phyloP scores from a whole-genome alignment of 2,888 invertebrate genomes.

The Liposcelis brunnea region DNA sequence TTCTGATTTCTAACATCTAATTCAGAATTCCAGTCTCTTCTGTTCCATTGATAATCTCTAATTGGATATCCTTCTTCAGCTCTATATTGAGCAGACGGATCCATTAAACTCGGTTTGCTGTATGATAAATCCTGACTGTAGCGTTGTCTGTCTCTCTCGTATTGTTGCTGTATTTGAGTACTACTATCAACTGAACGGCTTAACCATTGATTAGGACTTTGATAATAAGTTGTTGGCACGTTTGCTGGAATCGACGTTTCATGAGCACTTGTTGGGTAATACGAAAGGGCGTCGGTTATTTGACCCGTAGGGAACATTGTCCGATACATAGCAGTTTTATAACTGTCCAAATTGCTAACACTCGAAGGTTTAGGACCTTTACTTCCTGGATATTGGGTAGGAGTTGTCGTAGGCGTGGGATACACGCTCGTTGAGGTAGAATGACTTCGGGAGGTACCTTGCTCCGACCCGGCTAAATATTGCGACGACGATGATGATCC shows the following conservation, averaged over 20 bases:
- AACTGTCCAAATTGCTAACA: conserved; percentile 41
- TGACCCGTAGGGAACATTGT: conserved; percentile 49
- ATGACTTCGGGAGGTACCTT: conserved; percentile 12
- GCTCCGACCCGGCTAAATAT: conserved; percentile 4
- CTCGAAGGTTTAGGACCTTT: conserved; percentile 16
- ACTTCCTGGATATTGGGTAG: conserved; percentile 2
- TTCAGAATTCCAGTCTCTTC: conserved; percentile 9
- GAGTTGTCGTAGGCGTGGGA: conserved; percentile 6
- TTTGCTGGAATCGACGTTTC: not conserved
- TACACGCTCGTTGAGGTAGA: conserved; percentile 12
- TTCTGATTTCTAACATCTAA: conserved; percentile 11
- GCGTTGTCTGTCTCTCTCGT: not conserved
- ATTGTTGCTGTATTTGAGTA: not conserved
- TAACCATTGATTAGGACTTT: conserved; percentile 6
- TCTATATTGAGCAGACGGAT: conserved; percentile 10
- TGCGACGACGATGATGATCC: conserved; percentile 10
- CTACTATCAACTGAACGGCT: conserved; percentile 8
- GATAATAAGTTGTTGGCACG: too few species aligned
- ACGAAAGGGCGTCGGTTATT: conserved; percentile 63
- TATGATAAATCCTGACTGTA: not conserved
- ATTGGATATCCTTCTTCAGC: conserved; percentile 7
- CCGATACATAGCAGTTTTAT: conserved; percentile 44
- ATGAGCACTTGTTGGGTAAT: conserved; percentile 51
- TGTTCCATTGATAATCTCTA: not conserved
- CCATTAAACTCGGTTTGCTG: conserved; percentile 2